Evolutionary conservation across 2,888 invertebrate genomes (phyloP), one percentile per base, ranked within the genome.

Genomic region (Pardosa pseudoannulata): DNA sequence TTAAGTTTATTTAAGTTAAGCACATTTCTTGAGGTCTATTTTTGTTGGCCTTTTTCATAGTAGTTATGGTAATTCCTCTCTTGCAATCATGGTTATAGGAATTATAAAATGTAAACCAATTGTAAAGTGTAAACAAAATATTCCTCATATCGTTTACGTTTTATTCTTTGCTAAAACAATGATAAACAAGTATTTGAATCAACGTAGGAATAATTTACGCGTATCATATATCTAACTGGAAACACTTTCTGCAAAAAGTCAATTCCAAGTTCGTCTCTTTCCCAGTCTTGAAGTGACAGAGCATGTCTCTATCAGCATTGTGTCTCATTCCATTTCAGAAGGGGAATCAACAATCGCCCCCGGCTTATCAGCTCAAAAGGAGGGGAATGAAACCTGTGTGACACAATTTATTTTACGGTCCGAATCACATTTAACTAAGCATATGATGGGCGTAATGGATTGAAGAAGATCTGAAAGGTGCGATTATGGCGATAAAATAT

Each of bases 401-500:
- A 46, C 46, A 46, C 46, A 46, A 46, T 46, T 46, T 46, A 46
- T 46, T 46, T 46, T 46, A 46, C 46, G 46, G 46, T 46, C 46
- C 46, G 46, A 46, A 11, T 46, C 46, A 46, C 46, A 46, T 16
- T 46, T 46, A 46, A 46, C 46, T 46, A 46, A 16, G 46, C 46
- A 46, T 46, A 46, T 46, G 46, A 46, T 46, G 16, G 46, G 46
- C 46, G 46, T 46, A 46, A 46, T 46, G 46, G 46, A 16, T 16
- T 16, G n/a, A 46, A 46, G 46, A 46, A 46, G 46, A 9, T 46
- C 46, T 46, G 46, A 46, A 46, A 46, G 46, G 46, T 46, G 46
- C n/a, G 46, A 46, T 46, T 46, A 46, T 46, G 7, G 11, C 46
- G 46, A 46, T 46, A 46, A 46, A 46, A 46, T 46, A 46, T 46